These are phyloP conservation scores for Sebastes elongatus DNA, from an alignment of 2,797 vertebrate genomes.

Conservation along the genomic window DNA sequence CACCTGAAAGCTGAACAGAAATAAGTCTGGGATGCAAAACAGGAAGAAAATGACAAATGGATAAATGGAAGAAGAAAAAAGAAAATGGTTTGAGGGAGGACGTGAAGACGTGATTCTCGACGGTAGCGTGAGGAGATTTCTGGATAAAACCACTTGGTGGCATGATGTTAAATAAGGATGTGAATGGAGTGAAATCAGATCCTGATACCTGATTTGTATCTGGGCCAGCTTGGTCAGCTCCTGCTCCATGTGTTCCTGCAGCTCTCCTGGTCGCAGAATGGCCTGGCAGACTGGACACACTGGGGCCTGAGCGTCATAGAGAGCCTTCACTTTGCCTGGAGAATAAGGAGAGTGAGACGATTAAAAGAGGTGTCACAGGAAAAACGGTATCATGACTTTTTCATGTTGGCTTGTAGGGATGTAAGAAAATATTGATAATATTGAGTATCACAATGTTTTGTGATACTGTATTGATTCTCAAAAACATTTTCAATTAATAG, in stretches of 20 bases:
- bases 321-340: slow-evolving; percentile 89
- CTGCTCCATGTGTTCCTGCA: slow-evolving; percentile 96
- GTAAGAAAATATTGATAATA: no score
- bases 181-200: background rate
- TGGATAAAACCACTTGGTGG: background rate
- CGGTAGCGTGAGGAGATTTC: background rate
- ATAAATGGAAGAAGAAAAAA: background rate
- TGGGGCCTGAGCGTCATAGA: slow-evolving; percentile 92
- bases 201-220: slow-evolving; percentile 88
- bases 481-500: no score
- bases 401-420: background rate
- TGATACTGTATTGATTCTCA: no score
- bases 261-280: slow-evolving; percentile 89
- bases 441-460: no score
- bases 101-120: background rate
- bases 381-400: background rate
- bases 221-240: slow-evolving; percentile 91
- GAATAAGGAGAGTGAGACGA: background rate
- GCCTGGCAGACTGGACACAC: slow-evolving; percentile 95
- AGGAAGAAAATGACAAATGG: slow-evolving; percentile 20
- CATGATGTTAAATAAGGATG: background rate
- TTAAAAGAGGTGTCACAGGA: background rate
- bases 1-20: slow-evolving; percentile 24
- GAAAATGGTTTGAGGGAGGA: background rate
- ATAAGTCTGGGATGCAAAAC: slow-evolving; percentile 1